These are phyloP conservation scores for Lytechinus pictus DNA, from an alignment of 35 echinoderm and acorn worm genomes.

Conservation along the genomic window DNA sequence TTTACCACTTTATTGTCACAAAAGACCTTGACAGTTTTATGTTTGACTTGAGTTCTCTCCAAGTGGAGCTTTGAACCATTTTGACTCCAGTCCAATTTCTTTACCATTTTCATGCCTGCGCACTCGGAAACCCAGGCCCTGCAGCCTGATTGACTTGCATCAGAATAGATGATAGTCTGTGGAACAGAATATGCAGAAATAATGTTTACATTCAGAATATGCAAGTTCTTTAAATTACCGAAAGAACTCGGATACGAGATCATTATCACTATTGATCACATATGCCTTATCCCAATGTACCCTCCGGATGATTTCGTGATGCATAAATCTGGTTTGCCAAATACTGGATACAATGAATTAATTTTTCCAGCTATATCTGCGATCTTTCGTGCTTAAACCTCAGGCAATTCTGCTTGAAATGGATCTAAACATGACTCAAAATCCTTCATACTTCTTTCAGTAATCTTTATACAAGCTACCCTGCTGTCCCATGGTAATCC, in stretches of 20 bases:
- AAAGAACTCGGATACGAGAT: background rate
- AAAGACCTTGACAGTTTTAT: slow-evolving; percentile 41
- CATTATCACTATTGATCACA: background rate
- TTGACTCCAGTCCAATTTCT: slow-evolving; percentile 31
- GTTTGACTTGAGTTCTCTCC: slow-evolving; percentile 49
- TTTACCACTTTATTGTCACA: slow-evolving; percentile 50
- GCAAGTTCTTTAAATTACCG: slow-evolving; percentile 7
- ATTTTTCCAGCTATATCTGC: slow-evolving; percentile 47
- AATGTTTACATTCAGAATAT: background rate
- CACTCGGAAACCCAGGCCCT: slow-evolving; percentile 27
- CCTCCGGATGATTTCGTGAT: slow-evolving; percentile 16
- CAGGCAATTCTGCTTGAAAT: background rate
- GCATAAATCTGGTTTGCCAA: slow-evolving; percentile 52
- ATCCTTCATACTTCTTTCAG: background rate
- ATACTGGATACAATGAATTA: slow-evolving; percentile 18
- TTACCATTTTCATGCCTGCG: background rate
- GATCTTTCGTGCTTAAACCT: slow-evolving; percentile 33
- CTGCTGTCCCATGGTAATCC: slow-evolving; percentile 5
- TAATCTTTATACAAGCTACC: background rate
- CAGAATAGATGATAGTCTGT: slow-evolving; percentile 52
- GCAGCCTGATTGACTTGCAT: slow-evolving; percentile 51
- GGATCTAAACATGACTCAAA: background rate
- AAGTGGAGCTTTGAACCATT: slow-evolving; percentile 52
- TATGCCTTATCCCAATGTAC: slow-evolving; percentile 52
- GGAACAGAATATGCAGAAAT: background rate